Evolutionary conservation across 1,140 invertebrate genomes (phyloP).

Genomic region (Phortica variegata): DNA sequence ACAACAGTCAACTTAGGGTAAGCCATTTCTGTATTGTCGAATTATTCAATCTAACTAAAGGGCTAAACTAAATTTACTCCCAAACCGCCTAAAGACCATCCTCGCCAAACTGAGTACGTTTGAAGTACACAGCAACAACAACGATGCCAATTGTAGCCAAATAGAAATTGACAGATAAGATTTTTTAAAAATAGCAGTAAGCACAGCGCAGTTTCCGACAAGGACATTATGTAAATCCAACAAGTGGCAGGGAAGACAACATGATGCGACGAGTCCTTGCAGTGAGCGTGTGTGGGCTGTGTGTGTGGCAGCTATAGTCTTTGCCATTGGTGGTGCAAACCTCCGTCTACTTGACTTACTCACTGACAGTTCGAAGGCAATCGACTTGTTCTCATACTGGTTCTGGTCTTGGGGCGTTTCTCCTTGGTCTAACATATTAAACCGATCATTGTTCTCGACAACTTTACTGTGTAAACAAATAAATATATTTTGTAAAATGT

Average conservation of each 20-base stretch:
- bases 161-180: conserved; percentile 56
- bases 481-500: conserved; percentile 1
- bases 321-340: conserved; percentile 12
- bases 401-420: conserved; percentile 1
- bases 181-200: conserved; percentile 42
- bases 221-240: conserved; percentile 52
- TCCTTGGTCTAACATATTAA: conserved; percentile 46
- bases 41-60: no score
- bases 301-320: conserved; percentile 20
- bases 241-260: conserved; percentile 17
- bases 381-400: conserved; percentile 3
- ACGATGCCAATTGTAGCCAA: conserved; percentile 42
- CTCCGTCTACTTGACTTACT: conserved; percentile 14
- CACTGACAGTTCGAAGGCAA: conserved; percentile 3
- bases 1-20: no score
- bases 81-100: no score
- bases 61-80: no score
- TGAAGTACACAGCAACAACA: no score
- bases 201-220: conserved; percentile 24
- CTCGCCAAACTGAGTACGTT: no score
- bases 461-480: conserved; percentile 19
- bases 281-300: conserved; percentile 13
- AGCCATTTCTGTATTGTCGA: no score
- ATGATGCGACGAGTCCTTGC: conserved; percentile 13
- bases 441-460: conserved; percentile 48